These are phyloP conservation scores for Stenodera caucasica DNA, from an alignment of 2,888 invertebrate species.

Conservation along the genomic window DNA sequence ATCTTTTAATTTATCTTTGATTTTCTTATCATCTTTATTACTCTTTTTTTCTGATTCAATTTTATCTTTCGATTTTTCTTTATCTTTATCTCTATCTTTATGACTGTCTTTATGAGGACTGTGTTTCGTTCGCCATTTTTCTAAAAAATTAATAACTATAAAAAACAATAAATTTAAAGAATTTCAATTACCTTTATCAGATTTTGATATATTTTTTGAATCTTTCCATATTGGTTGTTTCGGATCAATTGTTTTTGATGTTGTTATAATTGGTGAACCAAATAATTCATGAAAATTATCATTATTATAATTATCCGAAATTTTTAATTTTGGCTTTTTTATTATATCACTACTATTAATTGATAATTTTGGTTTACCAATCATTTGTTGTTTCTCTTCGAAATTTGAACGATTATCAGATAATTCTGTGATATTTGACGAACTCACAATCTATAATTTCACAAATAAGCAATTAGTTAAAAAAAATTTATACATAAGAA, in stretches of 20 bases:
- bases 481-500: neutral
- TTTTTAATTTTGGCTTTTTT: constrained; percentile 52
- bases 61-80: constrained; percentile 55
- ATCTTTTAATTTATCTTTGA: constrained; percentile 61
- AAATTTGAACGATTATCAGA: constrained; percentile 41
- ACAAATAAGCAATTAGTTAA: constrained; percentile 6
- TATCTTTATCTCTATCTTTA: constrained; percentile 53
- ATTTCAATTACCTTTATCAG: constrained; percentile 57
- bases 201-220: constrained; percentile 56
- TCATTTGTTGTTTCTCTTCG: constrained; percentile 60
- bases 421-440: constrained; percentile 36
- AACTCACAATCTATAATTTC: constrained; percentile 47
- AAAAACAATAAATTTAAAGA: neutral
- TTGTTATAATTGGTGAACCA: constrained; percentile 72
- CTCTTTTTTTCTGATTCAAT: constrained; percentile 57
- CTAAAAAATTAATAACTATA: constrained; percentile 17
- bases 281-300: constrained; percentile 78
- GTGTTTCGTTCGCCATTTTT: constrained; percentile 56
- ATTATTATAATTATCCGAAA: constrained; percentile 47
- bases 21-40: constrained; percentile 56
- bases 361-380: constrained; percentile 72
- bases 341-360: constrained; percentile 52
- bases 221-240: constrained; percentile 40
- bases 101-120: constrained; percentile 62
- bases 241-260: constrained; percentile 19